phyloP scores from a whole-genome alignment of 2,888 invertebrate species.

The Diarsia rubi region DNA sequence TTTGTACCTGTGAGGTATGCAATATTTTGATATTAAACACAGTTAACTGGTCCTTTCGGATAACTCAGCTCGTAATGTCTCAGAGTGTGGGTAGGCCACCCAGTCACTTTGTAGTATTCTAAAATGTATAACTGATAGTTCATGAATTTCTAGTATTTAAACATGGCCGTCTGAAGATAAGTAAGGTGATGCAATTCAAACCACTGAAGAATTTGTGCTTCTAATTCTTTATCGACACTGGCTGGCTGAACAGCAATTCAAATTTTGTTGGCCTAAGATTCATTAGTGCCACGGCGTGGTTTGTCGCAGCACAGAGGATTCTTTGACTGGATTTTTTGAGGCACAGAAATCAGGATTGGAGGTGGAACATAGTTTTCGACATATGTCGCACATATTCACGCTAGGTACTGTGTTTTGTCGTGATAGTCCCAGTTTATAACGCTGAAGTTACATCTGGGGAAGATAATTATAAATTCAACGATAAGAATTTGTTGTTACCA shows the following conservation, averaged over 20 bases:
- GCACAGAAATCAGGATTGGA: neutral
- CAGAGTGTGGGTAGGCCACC: neutral
- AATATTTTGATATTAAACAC: slow-evolving; percentile 17
- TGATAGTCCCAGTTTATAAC: neutral
- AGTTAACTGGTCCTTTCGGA: slow-evolving; percentile 20
- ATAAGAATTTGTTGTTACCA: too few species aligned
- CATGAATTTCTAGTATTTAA: neutral
- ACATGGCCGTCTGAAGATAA: too few species aligned
- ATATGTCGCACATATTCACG: neutral
- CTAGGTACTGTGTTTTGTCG: neutral
- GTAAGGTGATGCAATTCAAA: neutral
- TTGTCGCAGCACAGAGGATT: neutral
- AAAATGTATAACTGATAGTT: neutral
- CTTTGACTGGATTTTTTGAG: neutral
- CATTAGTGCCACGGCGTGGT: neutral
- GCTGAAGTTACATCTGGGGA: too few species aligned
- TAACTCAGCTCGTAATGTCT: slow-evolving; percentile 14
- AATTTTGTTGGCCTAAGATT: neutral
- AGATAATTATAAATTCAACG: too few species aligned
- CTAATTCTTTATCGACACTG: neutral
- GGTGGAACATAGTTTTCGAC: neutral
- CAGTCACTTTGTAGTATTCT: neutral
- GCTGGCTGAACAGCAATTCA: neutral
- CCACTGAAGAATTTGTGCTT: neutral
- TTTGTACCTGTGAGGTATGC: slow-evolving; percentile 18